Conservation (phyloP, 2,797 vertebrate genomes). For the Glossophaga mutica region DNA sequence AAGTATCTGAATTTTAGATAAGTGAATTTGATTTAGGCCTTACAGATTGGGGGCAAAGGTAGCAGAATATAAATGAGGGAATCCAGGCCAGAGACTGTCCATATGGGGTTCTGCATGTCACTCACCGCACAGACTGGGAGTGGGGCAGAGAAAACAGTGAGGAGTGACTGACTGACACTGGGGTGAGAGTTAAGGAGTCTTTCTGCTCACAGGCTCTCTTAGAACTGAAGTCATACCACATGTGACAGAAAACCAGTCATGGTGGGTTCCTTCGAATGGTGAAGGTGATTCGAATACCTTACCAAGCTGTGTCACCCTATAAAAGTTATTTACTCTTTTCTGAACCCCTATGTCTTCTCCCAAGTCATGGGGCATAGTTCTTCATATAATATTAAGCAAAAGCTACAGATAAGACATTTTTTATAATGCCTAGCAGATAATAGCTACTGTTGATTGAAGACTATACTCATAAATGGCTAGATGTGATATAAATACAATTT, state of each 20-base stretch:
- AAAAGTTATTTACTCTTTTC: background rate
- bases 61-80: background rate
- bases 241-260: background rate
- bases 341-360: background rate
- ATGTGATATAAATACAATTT: background rate
- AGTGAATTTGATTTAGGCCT: background rate
- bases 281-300: background rate
- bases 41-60: background rate
- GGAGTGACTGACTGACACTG: background rate
- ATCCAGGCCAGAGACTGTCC: background rate
- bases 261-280: background rate
- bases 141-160: background rate
- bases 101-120: background rate
- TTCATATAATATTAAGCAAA: background rate
- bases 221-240: background rate
- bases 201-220: background rate
- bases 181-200: background rate
- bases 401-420: background rate
- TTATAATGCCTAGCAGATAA: background rate
- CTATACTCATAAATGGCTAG: background rate
- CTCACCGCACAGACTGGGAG: background rate
- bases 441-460: background rate
- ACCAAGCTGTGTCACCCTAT: background rate
- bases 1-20: background rate
- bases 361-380: background rate